Base-by-base conservation (phyloP, 2,113 vertebrate genomes). In the Sinosuthora webbiana region DNA sequence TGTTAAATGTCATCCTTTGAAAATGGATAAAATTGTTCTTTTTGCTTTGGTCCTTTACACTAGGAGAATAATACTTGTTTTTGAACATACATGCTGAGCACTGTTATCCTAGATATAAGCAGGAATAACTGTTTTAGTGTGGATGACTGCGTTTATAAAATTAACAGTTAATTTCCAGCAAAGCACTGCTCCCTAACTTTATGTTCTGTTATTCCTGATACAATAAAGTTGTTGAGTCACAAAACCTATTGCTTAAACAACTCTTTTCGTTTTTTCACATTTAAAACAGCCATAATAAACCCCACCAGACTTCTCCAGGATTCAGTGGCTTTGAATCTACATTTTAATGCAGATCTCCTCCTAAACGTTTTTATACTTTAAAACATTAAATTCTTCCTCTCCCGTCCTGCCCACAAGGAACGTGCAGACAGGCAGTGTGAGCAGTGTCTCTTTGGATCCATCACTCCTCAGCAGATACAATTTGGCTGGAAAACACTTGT, bases 401-500 rank as follows among this genome's bases (percentile, higher is more conserved):
- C 23, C 62, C 4, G 6, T 44, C 73, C 55, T 94, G 83, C 75
- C 88, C 89, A 95, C 3, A 0, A 92, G 65, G 9, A 94, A 28
- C 0, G 0, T 53, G 82, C 69, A 77, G 44, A 76, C 53, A 59
- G 44, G 71, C 37, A 94, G 57, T 11, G 60, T 59, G 71, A 90
- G 85, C 47, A 92, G 62, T 39, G 39, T 41, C 87, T 96, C 83
- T 67, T 52, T 49, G 93, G 84, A 93, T 90, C 83, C 77, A 95
- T 83, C 89, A 69, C 73, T 64, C 56, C 73, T 63, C 64, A 92
- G 77, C 42, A 95, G 91, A 84, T 41, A 42, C 35, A 93, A 27
- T 89, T 81, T 89, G 87, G 77, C 63, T 95, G 50, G 75, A 96
- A 96, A 95, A 69, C 82, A 94, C 44, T 86, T 68, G 13, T 82